A percentile compares a stretch with the other conserved stretches of the same genome.
phyloP scores from a whole-genome alignment of 2,113 vertebrate genomes.

The Bungarus multicinctus region DNA sequence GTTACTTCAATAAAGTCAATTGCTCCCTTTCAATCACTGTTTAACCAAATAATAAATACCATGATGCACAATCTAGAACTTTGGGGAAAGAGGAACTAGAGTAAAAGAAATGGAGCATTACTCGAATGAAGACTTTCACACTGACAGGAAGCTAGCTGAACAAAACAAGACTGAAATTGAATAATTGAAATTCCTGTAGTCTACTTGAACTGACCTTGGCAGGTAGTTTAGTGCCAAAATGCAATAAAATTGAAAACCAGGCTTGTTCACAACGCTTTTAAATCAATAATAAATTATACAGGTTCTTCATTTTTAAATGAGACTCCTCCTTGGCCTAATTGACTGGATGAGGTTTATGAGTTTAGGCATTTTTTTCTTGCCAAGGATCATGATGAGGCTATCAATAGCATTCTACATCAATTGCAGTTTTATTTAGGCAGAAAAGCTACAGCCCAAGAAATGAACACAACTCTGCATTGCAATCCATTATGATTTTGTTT shows the following conservation, averaged over 20 bases:
- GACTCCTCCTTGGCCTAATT: not conserved
- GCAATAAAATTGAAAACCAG: slow-evolving; percentile 20
- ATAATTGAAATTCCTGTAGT: slow-evolving; percentile 21
- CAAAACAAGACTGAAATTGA: slow-evolving; percentile 13
- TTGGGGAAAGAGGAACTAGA: not conserved
- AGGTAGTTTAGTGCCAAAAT: not conserved
- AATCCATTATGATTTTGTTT: not conserved
- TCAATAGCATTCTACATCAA: not conserved
- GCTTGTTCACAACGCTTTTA: not conserved
- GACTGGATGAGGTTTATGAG: not conserved
- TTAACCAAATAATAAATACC: not conserved
- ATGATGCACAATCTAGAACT: not conserved
- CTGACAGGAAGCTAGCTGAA: not conserved
- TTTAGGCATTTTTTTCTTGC: slow-evolving; percentile 5
- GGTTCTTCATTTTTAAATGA: slow-evolving; percentile 25
- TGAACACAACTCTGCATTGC: not conserved
- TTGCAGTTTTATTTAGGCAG: not conserved
- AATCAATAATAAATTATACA: slow-evolving; percentile 31
- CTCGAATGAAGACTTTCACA: not conserved
- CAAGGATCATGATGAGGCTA: slow-evolving; percentile 2
- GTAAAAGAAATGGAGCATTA: not conserved
- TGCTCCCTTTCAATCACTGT: not conserved
- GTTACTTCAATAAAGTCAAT: not conserved
- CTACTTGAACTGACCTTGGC: slow-evolving; percentile 7
- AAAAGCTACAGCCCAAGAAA: slow-evolving; percentile 7